Evolutionary conservation across 1,140 invertebrate genomes (phyloP).

Genomic region (Diabrotica undecimpunctata): DNA sequence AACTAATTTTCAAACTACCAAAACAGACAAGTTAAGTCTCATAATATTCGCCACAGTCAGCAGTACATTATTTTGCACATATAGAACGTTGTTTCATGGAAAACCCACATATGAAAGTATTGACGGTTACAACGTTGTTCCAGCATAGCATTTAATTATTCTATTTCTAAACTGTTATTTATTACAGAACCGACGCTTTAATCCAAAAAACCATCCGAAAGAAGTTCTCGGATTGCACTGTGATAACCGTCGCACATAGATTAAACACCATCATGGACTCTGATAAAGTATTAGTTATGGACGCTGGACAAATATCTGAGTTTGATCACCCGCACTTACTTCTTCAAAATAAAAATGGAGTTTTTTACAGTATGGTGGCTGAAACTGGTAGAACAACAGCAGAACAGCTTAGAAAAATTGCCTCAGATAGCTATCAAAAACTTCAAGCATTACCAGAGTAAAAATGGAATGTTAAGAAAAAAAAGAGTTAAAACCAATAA

Average conservation of each 20-base stretch:
- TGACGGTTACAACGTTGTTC: no score
- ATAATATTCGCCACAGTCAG: no score
- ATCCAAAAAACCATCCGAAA: slow-evolving; percentile 71
- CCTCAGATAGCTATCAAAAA: slow-evolving; percentile 42
- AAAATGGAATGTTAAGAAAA: no score
- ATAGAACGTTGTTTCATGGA: no score
- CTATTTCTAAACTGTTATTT: slow-evolving; percentile 17
- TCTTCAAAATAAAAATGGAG: slow-evolving; percentile 57
- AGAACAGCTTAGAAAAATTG: slow-evolving; percentile 47
- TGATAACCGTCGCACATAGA: slow-evolving; percentile 77
- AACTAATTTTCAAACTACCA: no score
- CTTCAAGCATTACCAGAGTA: slow-evolving; percentile 26
- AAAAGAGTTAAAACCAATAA: no score
- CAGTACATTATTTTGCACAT: no score
- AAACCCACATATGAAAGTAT: no score
- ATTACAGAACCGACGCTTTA: slow-evolving; percentile 59
- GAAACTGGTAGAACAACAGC: slow-evolving; percentile 52
- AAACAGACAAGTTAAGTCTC: no score
- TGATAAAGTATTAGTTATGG: slow-evolving; percentile 58
- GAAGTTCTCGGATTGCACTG: slow-evolving; percentile 71
- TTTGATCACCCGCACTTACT: slow-evolving; percentile 67
- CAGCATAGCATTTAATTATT: no score
- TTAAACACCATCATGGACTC: slow-evolving; percentile 73
- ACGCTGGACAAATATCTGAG: slow-evolving; percentile 62
- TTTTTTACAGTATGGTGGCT: slow-evolving; percentile 58